phyloP scores from a whole-genome alignment of 2,888 invertebrate genomes.

The Ischnura elegans region DNA sequence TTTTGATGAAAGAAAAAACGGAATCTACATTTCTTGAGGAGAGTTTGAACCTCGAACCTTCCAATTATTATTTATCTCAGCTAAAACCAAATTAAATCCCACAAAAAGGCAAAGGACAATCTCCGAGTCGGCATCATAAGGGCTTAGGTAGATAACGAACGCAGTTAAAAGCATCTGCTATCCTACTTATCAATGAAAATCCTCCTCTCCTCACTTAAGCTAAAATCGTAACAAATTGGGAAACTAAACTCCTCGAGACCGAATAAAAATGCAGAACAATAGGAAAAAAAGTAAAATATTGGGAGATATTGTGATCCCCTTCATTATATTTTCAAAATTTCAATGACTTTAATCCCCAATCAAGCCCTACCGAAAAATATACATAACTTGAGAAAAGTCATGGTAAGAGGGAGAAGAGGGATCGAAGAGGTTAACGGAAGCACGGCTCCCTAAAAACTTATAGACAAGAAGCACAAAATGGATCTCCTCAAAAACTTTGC shows the following conservation, averaged over 20 bases:
- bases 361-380: background rate
- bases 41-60: background rate
- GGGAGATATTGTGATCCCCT: background rate
- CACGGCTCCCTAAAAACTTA: background rate
- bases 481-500: too few relatives aligned
- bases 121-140: background rate
- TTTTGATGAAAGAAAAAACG: too few relatives aligned
- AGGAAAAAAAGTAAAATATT: background rate
- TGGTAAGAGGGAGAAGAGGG: background rate
- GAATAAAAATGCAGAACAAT: background rate
- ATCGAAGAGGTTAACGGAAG: background rate
- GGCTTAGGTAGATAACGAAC: background rate
- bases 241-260: conserved; percentile 30
- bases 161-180: background rate
- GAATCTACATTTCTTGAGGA: background rate
- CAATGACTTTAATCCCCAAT: conserved; percentile 31
- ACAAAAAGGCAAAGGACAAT: background rate
- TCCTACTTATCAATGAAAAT: background rate
- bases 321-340: conserved; percentile 48
- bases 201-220: background rate
- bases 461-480: background rate
- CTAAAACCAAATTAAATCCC: background rate
- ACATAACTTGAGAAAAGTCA: background rate
- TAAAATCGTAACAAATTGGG: conserved; percentile 49
- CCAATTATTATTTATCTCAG: background rate